Evolutionary conservation across 2,113 vertebrate genomes (phyloP).

Genomic region (Catharus minimus): DNA sequence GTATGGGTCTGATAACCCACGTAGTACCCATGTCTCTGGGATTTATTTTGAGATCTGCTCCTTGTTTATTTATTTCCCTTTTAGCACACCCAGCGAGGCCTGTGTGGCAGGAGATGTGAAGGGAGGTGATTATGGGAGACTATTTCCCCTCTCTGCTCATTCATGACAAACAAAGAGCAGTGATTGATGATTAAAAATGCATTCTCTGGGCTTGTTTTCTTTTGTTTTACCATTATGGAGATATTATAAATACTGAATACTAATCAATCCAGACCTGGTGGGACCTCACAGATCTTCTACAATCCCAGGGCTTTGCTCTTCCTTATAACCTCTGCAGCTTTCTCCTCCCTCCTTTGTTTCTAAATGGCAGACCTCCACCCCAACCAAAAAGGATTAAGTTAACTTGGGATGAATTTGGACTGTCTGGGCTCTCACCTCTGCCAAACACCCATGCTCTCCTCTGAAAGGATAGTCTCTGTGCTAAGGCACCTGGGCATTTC

Average conservation of each 20-base stretch:
- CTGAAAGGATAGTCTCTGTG: background rate
- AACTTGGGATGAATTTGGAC: background rate
- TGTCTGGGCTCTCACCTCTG: rapidly evolving
- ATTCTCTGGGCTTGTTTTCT: constrained; percentile 84
- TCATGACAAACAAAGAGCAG: constrained; percentile 86
- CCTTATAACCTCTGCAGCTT: constrained; percentile 4
- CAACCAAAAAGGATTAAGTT: background rate
- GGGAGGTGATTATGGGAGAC: constrained; percentile 82
- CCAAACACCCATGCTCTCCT: background rate
- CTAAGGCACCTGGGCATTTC: background rate
- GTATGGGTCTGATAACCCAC: constrained; percentile 67
- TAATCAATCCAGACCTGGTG: constrained; percentile 81
- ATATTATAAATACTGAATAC: constrained; percentile 86
- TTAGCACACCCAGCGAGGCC: constrained; percentile 70
- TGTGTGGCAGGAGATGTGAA: constrained; percentile 76
- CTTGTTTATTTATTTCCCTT: constrained; percentile 83
- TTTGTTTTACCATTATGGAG: constrained; percentile 87
- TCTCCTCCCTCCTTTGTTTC: constrained; percentile 12
- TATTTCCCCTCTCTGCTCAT: constrained; percentile 81
- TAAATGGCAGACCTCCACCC: background rate
- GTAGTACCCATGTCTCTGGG: constrained; percentile 68
- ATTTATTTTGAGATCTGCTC: constrained; percentile 76
- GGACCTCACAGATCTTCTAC: constrained; percentile 77
- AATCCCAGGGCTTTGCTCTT: constrained; percentile 57
- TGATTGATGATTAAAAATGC: constrained; percentile 89